phyloP scores from a whole-genome alignment of 2,797 vertebrate genomes.

The Masticophis lateralis region DNA sequence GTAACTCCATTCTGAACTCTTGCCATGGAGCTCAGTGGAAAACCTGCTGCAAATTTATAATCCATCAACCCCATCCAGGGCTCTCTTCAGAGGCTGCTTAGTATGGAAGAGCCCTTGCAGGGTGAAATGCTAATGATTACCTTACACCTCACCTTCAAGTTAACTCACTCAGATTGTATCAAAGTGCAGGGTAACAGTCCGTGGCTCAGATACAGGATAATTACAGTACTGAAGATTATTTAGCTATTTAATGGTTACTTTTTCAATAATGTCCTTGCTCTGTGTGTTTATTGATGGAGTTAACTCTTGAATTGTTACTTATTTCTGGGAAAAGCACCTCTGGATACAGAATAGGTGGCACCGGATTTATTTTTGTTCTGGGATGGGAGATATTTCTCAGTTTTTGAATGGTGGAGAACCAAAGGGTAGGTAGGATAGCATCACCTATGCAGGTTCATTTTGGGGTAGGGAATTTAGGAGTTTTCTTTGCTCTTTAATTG shows the following conservation, averaged over 20 bases:
- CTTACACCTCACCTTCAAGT: slow-evolving; percentile 36
- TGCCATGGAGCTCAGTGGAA: neutral
- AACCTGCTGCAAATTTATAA: neutral
- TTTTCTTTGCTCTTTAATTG: neutral
- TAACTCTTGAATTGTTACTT: slow-evolving; percentile 27
- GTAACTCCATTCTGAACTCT: neutral
- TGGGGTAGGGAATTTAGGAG: neutral
- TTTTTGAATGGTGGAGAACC: neutral
- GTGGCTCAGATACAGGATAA: slow-evolving; percentile 50
- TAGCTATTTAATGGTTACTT: slow-evolving; percentile 53
- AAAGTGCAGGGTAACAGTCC: slow-evolving; percentile 48
- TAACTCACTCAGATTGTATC: slow-evolving; percentile 46
- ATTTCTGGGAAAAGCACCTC: slow-evolving; percentile 14
- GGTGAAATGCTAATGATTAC: slow-evolving; percentile 48
- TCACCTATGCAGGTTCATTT: neutral
- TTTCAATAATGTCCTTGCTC: slow-evolving; percentile 37
- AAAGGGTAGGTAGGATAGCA: neutral
- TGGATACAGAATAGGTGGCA: neutral
- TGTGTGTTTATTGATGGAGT: slow-evolving; percentile 49
- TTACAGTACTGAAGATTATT: slow-evolving; percentile 52
- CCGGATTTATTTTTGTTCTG: neutral
- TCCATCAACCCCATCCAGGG: neutral
- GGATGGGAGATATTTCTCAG: neutral
- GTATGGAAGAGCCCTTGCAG: slow-evolving; percentile 44
- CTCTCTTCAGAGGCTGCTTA: slow-evolving; percentile 4